A percentile compares a stretch with the other conserved stretches of the same genome.
phyloP scores from a whole-genome alignment of 1,140 invertebrate species.

The Gyrodactylus salaris region DNA sequence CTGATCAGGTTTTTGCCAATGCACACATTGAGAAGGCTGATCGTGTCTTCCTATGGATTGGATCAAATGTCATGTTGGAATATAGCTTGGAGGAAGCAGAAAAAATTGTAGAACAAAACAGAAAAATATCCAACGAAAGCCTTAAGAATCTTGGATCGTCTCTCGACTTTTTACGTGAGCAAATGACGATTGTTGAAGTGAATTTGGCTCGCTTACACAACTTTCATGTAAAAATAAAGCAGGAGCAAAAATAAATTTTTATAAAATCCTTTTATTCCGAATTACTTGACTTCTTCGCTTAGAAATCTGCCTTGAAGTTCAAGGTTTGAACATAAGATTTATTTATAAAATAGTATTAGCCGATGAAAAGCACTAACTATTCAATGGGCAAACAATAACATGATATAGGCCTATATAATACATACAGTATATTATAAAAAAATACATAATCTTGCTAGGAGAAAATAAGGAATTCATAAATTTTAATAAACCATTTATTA shows the following conservation, averaged over 20 bases:
- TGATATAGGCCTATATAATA: too few species aligned
- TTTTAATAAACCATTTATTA: too few species aligned
- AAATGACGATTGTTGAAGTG: slow-evolving; percentile 1
- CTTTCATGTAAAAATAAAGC: neutral
- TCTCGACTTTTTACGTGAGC: neutral
- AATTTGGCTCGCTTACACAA: neutral
- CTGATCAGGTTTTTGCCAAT: neutral
- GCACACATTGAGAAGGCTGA: neutral
- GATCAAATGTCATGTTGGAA: neutral
- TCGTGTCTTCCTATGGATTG: neutral
- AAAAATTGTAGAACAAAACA: neutral
- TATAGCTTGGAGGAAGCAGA: neutral
- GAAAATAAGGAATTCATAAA: too few species aligned
- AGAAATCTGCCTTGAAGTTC: too few species aligned
- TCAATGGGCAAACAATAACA: too few species aligned
- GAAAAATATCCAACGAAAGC: neutral
- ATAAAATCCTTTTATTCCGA: too few species aligned
- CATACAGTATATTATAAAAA: too few species aligned
- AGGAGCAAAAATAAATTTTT: neutral
- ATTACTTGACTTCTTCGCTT: too few species aligned
- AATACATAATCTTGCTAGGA: too few species aligned
- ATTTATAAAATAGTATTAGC: too few species aligned
- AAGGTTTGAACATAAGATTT: too few species aligned
- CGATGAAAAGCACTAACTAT: too few species aligned
- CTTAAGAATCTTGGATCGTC: neutral